Evolutionary conservation across 92 coral and sea anemone species (phyloP).

Genomic region (Siderastrea radians): DNA sequence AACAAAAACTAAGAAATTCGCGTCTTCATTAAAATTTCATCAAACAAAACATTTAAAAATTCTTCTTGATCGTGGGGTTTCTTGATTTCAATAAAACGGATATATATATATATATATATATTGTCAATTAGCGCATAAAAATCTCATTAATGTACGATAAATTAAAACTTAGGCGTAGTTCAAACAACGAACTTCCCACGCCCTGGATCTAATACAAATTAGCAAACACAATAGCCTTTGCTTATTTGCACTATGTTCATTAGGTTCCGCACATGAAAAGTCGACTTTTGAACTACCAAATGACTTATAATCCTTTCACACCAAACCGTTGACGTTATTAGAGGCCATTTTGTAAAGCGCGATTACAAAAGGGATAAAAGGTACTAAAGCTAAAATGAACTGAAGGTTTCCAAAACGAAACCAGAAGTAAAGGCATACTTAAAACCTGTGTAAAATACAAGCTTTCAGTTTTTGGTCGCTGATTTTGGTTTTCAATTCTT

Average conservation of each 20-base stretch:
- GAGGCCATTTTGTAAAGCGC: not conserved
- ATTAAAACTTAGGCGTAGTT: not conserved
- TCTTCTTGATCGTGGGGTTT: not conserved
- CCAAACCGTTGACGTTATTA: not conserved
- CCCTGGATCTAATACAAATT: no score
- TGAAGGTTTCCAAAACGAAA: not conserved
- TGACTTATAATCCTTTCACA: not conserved
- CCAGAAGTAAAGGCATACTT: not conserved
- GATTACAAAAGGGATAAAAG: not conserved
- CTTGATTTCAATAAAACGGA: not conserved
- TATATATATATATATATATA: not conserved
- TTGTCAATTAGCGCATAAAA: no score
- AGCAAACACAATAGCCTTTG: no score
- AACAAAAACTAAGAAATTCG: not conserved
- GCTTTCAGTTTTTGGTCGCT: not conserved
- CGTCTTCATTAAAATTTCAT: not conserved
- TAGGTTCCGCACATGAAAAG: no score
- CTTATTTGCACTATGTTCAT: no score
- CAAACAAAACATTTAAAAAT: not conserved
- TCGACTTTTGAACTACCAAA: no score
- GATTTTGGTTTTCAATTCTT: not conserved
- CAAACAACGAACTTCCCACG: no score
- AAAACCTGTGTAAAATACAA: constrained; percentile 9
- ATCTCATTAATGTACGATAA: not conserved
- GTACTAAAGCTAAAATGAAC: not conserved